These are phyloP conservation scores for Charanyca ferruginea DNA, from an alignment of 2,888 invertebrate genomes.

Conservation along the genomic window DNA sequence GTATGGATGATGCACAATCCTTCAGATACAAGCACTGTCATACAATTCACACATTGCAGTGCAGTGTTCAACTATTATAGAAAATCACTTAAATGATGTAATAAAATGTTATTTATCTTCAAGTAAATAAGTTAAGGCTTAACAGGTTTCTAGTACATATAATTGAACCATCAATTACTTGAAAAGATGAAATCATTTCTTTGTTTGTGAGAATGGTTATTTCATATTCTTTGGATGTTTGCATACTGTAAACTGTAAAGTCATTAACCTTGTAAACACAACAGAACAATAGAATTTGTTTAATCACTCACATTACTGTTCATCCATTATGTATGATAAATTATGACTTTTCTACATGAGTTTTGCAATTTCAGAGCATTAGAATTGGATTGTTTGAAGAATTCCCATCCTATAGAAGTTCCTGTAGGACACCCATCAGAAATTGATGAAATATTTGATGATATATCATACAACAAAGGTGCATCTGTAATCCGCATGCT, in stretches of 20 bases:
- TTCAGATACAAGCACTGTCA: neutral
- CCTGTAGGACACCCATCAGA: slow-evolving; percentile 98
- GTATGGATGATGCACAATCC: slow-evolving; percentile 68
- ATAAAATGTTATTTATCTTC: slow-evolving; percentile 6
- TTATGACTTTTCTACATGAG: slow-evolving; percentile 30
- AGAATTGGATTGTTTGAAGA: slow-evolving; percentile 96
- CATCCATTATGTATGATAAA: slow-evolving; percentile 40
- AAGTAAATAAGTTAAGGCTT: neutral
- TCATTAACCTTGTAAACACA: slow-evolving; percentile 64
- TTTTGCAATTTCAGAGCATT: slow-evolving; percentile 91
- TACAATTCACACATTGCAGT: neutral
- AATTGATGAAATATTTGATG: slow-evolving; percentile 99
- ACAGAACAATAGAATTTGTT: slow-evolving; percentile 64
- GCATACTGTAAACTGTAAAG: slow-evolving; percentile 67
- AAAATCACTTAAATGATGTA: neutral
- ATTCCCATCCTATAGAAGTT: slow-evolving; percentile 99
- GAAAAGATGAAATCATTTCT: slow-evolving; percentile 20
- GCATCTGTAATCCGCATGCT: slow-evolving; percentile 98
- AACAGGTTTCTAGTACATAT: neutral
- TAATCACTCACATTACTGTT: slow-evolving; percentile 40
- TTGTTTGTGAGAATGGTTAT: slow-evolving; percentile 45
- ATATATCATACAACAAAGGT: slow-evolving; percentile 99
- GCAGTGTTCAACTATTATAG: neutral
- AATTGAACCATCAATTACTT: slow-evolving; percentile 3
- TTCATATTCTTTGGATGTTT: slow-evolving; percentile 59